phyloP scores from a whole-genome alignment of 2,888 invertebrate species.

The Anaspis maculata region DNA sequence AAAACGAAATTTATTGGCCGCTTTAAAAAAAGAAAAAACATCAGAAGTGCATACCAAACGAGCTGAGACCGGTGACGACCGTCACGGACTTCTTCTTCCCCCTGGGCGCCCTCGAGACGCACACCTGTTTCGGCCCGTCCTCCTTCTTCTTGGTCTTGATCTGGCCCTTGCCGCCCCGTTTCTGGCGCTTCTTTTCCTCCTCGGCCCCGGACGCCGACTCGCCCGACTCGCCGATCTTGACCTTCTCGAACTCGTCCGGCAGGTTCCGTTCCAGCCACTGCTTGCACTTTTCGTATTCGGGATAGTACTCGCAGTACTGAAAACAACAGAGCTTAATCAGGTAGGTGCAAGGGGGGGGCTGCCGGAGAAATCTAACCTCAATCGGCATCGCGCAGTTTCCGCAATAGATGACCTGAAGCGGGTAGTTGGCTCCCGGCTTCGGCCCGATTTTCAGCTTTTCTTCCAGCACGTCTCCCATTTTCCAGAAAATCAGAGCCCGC shows the following conservation, averaged over 20 bases:
- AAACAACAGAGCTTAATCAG: conserved; percentile 20
- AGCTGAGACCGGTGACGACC: conserved; percentile 89
- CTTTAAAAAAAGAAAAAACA: conserved; percentile 3
- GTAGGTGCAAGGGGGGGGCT: too few species aligned
- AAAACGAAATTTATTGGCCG: conserved; percentile 19
- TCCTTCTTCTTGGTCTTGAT: conserved; percentile 93
- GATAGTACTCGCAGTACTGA: conserved; percentile 96
- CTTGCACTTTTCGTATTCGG: conserved; percentile 95
- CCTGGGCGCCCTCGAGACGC: conserved; percentile 81
- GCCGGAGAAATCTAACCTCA: conserved; percentile 49
- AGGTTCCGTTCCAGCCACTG: conserved; percentile 92
- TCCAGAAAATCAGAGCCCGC: too few species aligned
- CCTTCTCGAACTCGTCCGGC: conserved; percentile 87
- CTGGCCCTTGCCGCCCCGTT: conserved; percentile 94
- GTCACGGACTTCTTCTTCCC: conserved; percentile 99
- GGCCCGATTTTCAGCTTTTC: conserved; percentile 55
- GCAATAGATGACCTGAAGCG: conserved; percentile 78
- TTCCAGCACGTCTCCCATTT: too few species aligned
- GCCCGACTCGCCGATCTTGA: conserved; percentile 60
- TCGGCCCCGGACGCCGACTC: conserved; percentile 68
- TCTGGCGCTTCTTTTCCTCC: conserved; percentile 92
- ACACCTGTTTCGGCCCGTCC: conserved; percentile 77
- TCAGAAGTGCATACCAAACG: conserved; percentile 62
- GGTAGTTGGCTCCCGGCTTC: conserved; percentile 62
- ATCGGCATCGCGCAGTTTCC: conserved; percentile 93